Conservation (phyloP, 2,113 vertebrate genomes). For the Salvelinus sp. region DNA sequence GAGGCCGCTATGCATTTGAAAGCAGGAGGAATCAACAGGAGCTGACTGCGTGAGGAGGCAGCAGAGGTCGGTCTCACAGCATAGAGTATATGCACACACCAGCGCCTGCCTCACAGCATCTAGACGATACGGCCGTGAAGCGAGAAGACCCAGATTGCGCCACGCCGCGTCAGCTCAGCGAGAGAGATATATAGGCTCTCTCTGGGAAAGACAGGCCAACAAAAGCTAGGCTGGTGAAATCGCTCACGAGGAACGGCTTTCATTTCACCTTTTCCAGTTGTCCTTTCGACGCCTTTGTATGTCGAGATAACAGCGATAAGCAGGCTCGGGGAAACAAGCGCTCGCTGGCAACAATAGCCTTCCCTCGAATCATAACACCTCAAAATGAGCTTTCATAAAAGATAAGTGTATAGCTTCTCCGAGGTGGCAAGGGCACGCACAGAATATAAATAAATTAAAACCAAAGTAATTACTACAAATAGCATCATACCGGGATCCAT, state of each 20-base stretch:
- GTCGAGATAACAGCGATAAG: conserved; percentile 12
- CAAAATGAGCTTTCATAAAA: too few species aligned
- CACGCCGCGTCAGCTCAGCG: conserved; percentile 16
- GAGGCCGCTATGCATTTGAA: conserved; percentile 36
- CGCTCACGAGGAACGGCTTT: conserved; percentile 53
- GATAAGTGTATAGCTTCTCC: too few species aligned
- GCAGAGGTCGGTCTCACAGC: conserved; percentile 5
- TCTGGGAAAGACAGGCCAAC: conserved; percentile 14
- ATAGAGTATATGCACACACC: conserved; percentile 8
- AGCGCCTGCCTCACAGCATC: neutral
- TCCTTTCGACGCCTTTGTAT: conserved; percentile 49
- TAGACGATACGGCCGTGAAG: neutral
- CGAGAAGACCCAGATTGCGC: conserved; percentile 24
- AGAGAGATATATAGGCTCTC: too few species aligned
- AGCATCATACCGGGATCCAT: too few species aligned
- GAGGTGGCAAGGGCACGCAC: too few species aligned
- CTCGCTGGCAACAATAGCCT: too few species aligned
- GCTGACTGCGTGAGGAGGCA: conserved; percentile 13
- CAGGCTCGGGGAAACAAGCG: too few species aligned
- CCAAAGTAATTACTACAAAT: too few species aligned
- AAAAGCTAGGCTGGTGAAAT: conserved; percentile 55
- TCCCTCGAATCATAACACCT: too few species aligned
- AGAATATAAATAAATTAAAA: too few species aligned
- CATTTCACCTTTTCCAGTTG: conserved; percentile 42
- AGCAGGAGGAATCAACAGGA: conserved; percentile 29